Evolutionary conservation across 2,888 invertebrate genomes (phyloP).

Genomic region (Neuroscelio doddi): DNA sequence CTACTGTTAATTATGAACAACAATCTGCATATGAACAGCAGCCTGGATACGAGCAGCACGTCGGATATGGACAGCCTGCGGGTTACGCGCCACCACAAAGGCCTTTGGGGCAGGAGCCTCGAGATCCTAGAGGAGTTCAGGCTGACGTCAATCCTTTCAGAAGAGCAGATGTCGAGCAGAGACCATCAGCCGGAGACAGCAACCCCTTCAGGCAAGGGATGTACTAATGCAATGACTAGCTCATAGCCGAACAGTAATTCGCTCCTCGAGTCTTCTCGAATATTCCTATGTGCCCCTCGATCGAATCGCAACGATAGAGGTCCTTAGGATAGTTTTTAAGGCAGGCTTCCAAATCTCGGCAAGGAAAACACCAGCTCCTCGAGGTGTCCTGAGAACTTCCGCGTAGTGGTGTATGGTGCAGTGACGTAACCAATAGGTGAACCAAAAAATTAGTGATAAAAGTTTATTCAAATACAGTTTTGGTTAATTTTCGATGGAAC

Average conservation of each 20-base stretch:
- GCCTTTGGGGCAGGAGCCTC: conserved; percentile 48
- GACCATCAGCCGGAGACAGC: conserved; percentile 74
- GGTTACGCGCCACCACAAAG: conserved; percentile 49
- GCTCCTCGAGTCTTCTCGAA: conserved; percentile 46
- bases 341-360: conserved; percentile 66
- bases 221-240: conserved; percentile 55
- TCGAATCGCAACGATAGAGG: conserved; percentile 7
- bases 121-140: conserved; percentile 48
- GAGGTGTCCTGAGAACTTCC: conserved; percentile 38
- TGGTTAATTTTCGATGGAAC: too few relatives aligned
- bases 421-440: conserved; percentile 29
- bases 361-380: conserved; percentile 46
- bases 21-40: conserved; percentile 63
- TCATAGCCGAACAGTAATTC: conserved; percentile 19
- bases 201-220: conserved; percentile 91
- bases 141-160: conserved; percentile 72
- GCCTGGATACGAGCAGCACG: conserved; percentile 62
- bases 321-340: conserved; percentile 63
- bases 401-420: conserved; percentile 36
- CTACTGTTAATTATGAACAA: conserved; percentile 39
- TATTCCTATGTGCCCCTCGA: conserved; percentile 37
- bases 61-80: conserved; percentile 47
- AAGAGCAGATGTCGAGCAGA: conserved; percentile 73
- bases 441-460: conserved; percentile 17
- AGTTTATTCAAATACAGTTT: too few relatives aligned